phyloP scores from a whole-genome alignment of 2,113 vertebrate genomes.

The Campylorhamphus procurvoides region DNA sequence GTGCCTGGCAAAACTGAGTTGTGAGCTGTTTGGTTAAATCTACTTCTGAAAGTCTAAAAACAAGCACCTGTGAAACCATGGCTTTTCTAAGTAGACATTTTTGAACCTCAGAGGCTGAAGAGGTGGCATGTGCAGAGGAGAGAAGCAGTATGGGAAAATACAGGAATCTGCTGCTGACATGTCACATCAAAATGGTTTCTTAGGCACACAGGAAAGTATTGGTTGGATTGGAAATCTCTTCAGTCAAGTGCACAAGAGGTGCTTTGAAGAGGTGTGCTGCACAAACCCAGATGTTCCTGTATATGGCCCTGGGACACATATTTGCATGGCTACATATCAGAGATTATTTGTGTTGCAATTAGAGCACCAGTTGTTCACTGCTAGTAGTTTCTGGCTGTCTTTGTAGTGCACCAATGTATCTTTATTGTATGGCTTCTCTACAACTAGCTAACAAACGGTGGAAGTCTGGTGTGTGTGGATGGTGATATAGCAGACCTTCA shows the following conservation, averaged over 20 bases:
- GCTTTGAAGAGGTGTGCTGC: background rate
- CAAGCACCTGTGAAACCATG: background rate
- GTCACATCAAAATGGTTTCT: background rate
- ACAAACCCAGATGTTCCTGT: accelerated
- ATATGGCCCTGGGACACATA: accelerated
- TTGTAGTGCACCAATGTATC: background rate
- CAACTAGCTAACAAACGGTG: background rate
- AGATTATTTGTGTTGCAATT: background rate
- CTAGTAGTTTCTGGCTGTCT: background rate
- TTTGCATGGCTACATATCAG: background rate
- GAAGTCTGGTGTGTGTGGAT: background rate
- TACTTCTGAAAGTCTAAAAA: background rate
- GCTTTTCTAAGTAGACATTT: background rate
- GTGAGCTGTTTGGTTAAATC: background rate
- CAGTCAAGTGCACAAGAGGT: background rate
- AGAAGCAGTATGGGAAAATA: background rate
- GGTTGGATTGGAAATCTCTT: background rate
- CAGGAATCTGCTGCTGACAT: background rate
- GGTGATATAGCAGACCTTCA: background rate
- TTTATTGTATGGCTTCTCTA: background rate
- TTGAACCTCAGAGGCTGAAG: background rate
- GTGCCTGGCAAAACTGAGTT: background rate
- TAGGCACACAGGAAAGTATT: background rate
- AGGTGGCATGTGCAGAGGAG: background rate
- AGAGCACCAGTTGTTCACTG: background rate